Base-by-base conservation (phyloP, 2,888 invertebrate species). In the Linyphia triangularis region DNA sequence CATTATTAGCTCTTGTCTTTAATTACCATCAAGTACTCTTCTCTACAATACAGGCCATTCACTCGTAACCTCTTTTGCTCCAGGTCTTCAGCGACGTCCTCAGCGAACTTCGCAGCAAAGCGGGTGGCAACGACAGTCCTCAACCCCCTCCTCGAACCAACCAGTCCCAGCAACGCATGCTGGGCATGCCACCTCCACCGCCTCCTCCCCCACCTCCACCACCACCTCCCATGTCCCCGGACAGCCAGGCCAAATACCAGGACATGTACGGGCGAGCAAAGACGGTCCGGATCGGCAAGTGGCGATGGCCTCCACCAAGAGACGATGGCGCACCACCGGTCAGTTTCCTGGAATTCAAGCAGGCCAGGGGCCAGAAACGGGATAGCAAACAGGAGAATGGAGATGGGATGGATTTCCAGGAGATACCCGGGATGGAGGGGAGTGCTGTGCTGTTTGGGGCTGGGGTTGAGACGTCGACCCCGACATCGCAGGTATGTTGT, bases 211-310 rank as follows among this genome's bases (percentile, higher is more conserved):
- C 97, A 0, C 97, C 97, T 0, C 97, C 97, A 1, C 96, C 97
- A 95, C 97, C 97, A 0, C 97, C 97, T 1, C 90, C 90, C 33
- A 83, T 89, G 69, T 89, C 89, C 10, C 90, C 88, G 9, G 90
- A 90, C 51, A 89, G 89, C 24, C 83, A 89, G 24, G 89, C 82
- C 26, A 86, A 75, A 26, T 97, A 96, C 51, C 93, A 89, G 16
- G 90, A 91, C 85, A 97, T 97, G 0, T 97, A 97, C 91, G 97
- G 98, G 0, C 94, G 98, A 30, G 98, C 98, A 0, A 97, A 98
- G 92, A 98, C 98, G 0, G 98, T 98, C 0, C 94, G 98, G 37
- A 98, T 99, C 81, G 98, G 97, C 1, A 98, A 97, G 93, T 98
- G 98, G 98, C 91, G 93, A 89, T 98, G 98, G 98, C 98, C 99